Percentiles rank a stretch among this genome's conserved stretches.
These are phyloP conservation scores for Acrobasis consociella DNA, from an alignment of 2,888 invertebrate genomes.

Conservation along the genomic window DNA sequence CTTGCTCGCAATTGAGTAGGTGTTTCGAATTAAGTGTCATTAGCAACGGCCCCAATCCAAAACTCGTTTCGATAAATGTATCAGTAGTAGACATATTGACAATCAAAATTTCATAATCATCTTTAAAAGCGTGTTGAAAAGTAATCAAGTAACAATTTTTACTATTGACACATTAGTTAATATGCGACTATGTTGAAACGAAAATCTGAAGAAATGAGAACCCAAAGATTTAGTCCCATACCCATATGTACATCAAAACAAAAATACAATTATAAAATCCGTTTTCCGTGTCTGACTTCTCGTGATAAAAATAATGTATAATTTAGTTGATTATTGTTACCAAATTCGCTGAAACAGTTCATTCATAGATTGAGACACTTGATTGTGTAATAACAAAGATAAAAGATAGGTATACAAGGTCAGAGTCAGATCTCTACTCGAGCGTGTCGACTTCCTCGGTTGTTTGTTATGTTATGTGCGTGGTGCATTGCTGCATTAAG, in stretches of 20 bases:
- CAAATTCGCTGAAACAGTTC: neutral
- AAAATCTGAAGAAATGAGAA: neutral
- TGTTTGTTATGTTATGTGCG: conserved; percentile 27
- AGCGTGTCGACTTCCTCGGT: conserved; percentile 41
- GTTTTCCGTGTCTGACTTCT: neutral
- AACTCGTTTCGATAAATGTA: conserved; percentile 41
- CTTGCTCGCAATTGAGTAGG: conserved; percentile 36
- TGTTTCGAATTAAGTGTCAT: conserved; percentile 35
- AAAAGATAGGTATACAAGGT: conserved; percentile 36
- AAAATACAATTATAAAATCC: neutral
- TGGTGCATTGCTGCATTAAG: neutral
- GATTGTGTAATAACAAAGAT: conserved; percentile 9
- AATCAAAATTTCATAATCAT: neutral
- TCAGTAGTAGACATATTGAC: conserved; percentile 12
- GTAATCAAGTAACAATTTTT: neutral
- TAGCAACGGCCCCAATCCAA: conserved; percentile 42
- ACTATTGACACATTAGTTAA: no score
- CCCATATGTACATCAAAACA: neutral
- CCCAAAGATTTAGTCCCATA: no score
- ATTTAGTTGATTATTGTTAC: conserved; percentile 1
- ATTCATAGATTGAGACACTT: neutral
- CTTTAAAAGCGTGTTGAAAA: conserved; percentile 11
- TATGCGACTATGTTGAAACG: neutral
- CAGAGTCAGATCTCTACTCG: conserved; percentile 47
- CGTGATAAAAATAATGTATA: neutral